phyloP scores from a whole-genome alignment of 2,797 vertebrate genomes.

The Lycodopsis pacificus region DNA sequence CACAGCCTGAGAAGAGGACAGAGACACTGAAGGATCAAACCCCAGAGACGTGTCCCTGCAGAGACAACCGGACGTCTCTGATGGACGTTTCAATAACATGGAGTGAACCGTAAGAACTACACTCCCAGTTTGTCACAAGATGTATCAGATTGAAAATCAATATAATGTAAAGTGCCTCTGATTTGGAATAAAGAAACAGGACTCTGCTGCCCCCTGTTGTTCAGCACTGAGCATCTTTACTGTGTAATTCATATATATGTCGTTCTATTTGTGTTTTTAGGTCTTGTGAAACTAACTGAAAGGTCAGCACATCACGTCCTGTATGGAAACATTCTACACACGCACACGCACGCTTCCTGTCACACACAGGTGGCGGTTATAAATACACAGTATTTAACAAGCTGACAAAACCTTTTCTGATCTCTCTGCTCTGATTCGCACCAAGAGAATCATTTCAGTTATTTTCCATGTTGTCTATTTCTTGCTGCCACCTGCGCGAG shows the following conservation, averaged over 20 bases:
- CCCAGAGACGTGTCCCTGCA: neutral
- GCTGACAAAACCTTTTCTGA: neutral
- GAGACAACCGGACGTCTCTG: too few relatives aligned
- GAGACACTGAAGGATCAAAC: neutral
- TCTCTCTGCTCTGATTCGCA: neutral
- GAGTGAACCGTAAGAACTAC: neutral
- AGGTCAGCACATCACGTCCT: neutral
- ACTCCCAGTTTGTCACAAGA: too few relatives aligned
- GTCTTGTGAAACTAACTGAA: neutral
- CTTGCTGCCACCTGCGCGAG: neutral
- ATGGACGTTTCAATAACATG: too few relatives aligned
- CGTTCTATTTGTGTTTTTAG: neutral
- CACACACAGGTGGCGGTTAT: slow-evolving; percentile 3
- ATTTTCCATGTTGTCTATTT: neutral
- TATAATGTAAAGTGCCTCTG: too few relatives aligned
- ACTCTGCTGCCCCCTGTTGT: slow-evolving; percentile 51
- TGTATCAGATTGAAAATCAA: too few relatives aligned
- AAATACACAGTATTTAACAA: neutral
- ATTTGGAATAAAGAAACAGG: too few relatives aligned
- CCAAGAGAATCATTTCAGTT: neutral
- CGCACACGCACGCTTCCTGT: neutral
- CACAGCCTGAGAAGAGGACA: slow-evolving; percentile 84
- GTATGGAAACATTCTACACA: neutral
- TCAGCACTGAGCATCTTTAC: neutral
- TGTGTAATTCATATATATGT: neutral